A percentile compares a stretch with the other conserved stretches of the same genome.
Evolutionary conservation across 2,113 vertebrate species (phyloP).

Genomic region (Dryoscopus gambensis): DNA sequence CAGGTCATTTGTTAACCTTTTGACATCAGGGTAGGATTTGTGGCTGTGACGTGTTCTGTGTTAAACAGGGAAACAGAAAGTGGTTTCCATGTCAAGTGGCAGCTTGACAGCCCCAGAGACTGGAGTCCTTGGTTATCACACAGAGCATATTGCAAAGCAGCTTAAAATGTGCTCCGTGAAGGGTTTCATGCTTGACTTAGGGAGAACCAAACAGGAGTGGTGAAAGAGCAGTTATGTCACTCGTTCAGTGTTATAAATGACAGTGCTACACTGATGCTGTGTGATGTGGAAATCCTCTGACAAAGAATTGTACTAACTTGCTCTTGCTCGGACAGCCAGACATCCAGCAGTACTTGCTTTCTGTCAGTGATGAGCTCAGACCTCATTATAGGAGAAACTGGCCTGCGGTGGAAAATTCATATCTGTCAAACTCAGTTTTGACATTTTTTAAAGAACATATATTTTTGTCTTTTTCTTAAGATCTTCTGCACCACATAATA

Average conservation of each 20-base stretch:
- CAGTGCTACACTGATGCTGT: background rate
- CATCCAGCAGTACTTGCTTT: background rate
- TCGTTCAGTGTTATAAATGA: background rate
- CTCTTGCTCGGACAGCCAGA: background rate
- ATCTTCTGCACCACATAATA: background rate
- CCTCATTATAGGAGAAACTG: background rate
- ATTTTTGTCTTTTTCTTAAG: background rate
- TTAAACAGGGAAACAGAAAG: background rate
- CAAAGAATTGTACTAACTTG: background rate
- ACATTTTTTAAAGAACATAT: background rate
- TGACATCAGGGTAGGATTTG: background rate
- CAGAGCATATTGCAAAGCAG: background rate
- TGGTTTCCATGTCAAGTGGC: background rate
- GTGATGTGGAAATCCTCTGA: background rate
- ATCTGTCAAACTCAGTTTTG: background rate
- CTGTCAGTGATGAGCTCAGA: background rate
- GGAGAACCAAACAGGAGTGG: background rate
- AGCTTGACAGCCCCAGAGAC: background rate
- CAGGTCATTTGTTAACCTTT: background rate
- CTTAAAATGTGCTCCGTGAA: background rate
- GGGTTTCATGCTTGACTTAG: background rate
- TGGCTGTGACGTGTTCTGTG: background rate
- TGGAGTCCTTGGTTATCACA: background rate
- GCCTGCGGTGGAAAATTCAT: background rate
- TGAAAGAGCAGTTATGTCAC: background rate